Conservation (phyloP, 1,140 invertebrate species). For the Amyelois transitella region DNA sequence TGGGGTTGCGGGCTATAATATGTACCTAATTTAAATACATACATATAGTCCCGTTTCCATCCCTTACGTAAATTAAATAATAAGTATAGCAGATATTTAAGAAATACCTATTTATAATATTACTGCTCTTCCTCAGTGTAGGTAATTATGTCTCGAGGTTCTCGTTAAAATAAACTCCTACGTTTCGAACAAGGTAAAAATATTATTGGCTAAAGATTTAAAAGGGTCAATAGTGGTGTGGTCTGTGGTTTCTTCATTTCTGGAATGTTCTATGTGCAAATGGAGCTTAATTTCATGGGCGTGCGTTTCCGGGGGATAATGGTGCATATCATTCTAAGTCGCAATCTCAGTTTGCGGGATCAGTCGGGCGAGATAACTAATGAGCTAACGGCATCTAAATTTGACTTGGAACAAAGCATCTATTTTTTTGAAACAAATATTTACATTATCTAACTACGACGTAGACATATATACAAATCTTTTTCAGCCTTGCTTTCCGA, state of each 20-base stretch:
- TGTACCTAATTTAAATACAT: too few relatives aligned
- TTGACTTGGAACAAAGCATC: slow-evolving; percentile 24
- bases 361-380: slow-evolving; percentile 15
- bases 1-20: too few relatives aligned
- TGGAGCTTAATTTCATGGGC: slow-evolving; percentile 4
- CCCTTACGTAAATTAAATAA: too few relatives aligned
- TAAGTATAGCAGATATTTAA: too few relatives aligned
- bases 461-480: slow-evolving; percentile 19
- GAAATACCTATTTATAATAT: too few relatives aligned
- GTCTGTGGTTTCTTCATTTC: background rate
- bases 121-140: too few relatives aligned
- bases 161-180: too few relatives aligned
- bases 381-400: slow-evolving; percentile 26
- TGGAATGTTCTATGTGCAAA: slow-evolving; percentile 1
- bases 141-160: too few relatives aligned
- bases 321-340: slow-evolving; percentile 17
- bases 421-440: slow-evolving; percentile 26
- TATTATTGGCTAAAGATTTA: background rate
- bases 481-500: slow-evolving; percentile 30
- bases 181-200: background rate
- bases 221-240: background rate
- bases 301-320: slow-evolving; percentile 10
- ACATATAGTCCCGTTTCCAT: too few relatives aligned
- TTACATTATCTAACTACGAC: slow-evolving; percentile 29
- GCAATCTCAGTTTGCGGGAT: slow-evolving; percentile 12